Evolutionary conservation across 2,888 invertebrate species (phyloP).

Genomic region (Diaprepes abbreviatus): DNA sequence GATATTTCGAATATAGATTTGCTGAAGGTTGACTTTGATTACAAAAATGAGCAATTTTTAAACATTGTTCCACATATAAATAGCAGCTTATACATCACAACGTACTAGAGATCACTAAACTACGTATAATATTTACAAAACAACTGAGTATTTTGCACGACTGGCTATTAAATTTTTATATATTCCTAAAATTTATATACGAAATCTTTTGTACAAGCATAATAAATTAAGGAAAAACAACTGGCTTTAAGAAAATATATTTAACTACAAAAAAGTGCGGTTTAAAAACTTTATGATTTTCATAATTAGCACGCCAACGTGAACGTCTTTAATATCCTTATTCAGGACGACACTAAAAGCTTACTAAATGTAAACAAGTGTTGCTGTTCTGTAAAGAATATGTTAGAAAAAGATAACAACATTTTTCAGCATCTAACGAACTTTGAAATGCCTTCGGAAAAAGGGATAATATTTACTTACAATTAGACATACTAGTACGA

Average conservation of each 20-base stretch:
- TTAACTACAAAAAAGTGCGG: conserved; percentile 8
- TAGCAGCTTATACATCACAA: conserved; percentile 62
- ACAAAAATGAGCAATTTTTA: conserved; percentile 63
- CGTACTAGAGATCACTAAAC: conserved; percentile 64
- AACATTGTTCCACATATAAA: conserved; percentile 59
- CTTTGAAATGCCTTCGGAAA: too few relatives aligned
- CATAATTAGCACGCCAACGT: background rate
- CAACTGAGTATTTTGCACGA: conserved; percentile 63
- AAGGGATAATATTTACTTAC: too few relatives aligned
- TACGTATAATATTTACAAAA: conserved; percentile 61
- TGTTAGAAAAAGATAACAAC: too few relatives aligned
- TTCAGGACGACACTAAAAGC: too few relatives aligned
- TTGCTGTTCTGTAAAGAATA: too few relatives aligned
- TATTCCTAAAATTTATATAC: conserved; percentile 46
- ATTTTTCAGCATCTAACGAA: too few relatives aligned
- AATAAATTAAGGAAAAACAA: conserved; percentile 62
- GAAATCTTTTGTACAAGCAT: conserved; percentile 52
- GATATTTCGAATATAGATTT: conserved; percentile 18
- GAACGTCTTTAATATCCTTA: too few relatives aligned
- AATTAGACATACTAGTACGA: too few relatives aligned
- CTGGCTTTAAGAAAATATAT: conserved; percentile 59
- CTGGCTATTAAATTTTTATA: conserved; percentile 58
- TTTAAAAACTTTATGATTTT: background rate
- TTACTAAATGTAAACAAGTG: too few relatives aligned
- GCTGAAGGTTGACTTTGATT: conserved; percentile 39